Evolutionary conservation across 2,888 invertebrate genomes (phyloP).

Genomic region (Stegophylla sp.): DNA sequence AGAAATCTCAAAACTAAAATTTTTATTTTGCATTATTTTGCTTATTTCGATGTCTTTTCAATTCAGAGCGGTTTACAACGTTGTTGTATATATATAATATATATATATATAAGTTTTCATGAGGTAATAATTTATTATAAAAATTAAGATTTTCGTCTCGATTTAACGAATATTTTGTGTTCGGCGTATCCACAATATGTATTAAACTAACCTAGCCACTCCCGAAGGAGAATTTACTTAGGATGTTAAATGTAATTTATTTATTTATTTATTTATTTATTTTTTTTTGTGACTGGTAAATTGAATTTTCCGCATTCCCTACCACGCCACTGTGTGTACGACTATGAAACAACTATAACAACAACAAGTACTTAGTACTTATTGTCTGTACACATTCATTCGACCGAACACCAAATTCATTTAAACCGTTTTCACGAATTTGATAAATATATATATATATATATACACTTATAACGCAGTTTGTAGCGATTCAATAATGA

Average conservation of each 20-base stretch:
- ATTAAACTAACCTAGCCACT: no score
- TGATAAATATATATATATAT: neutral
- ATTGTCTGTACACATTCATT: neutral
- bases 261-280: neutral
- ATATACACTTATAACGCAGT: conserved; percentile 5
- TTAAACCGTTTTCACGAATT: neutral
- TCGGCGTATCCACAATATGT: no score
- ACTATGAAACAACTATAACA: neutral
- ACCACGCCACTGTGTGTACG: neutral
- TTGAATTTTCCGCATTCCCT: neutral
- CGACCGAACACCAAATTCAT: neutral
- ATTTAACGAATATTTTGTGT: neutral
- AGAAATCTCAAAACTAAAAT: no score
- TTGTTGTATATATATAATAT: neutral
- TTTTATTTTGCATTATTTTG: no score
- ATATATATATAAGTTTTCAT: neutral
- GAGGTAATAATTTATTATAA: neutral
- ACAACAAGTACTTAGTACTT: neutral
- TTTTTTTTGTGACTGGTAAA: neutral
- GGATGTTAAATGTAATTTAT: neutral
- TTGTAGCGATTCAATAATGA: neutral
- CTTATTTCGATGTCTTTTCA: no score
- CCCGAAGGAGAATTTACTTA: neutral
- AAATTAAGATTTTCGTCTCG: neutral
- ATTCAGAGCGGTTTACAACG: no score